Evolutionary conservation across 2,888 invertebrate genomes (phyloP), one percentile per base, ranked within the genome.

Genomic region (Arenicola marina): DNA sequence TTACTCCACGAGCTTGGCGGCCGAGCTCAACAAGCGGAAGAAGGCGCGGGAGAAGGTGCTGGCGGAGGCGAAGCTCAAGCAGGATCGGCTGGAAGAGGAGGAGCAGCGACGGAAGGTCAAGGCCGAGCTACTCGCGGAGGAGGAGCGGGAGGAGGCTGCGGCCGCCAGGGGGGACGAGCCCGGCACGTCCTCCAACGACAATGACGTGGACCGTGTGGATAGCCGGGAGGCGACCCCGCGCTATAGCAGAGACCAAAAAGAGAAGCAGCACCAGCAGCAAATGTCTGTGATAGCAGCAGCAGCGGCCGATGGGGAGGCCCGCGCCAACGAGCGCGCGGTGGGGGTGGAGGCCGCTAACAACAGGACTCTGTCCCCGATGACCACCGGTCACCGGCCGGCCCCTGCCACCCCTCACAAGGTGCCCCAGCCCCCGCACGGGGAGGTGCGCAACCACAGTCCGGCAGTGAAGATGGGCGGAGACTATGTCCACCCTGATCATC

Each of bases 51-150:
- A 79, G 80, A 90, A 45, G n/a, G 43, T 54, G 0, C 33, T 33
- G 34, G 18, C 7, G 89, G 82, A 91, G 91, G 79, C 85, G 85
- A 68, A 86, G n/a, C 21, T 4, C 4, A 26, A 4, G 15, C 15
- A 29, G 21, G 11, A 53, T 11, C 7, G 21, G 21, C 53, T 18
- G 53, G 18, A 48, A 21, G 18, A 48, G 21, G 48, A 11, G 7
- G 48, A 48, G 26, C 18, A 7, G 7, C 18, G 7, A 11, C 15
- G 48, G 15, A 48, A 21, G 7, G n/a, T n/a, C n/a, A n/a, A n/a
- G n/a, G n/a, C n/a, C n/a, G n/a, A n/a, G n/a, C n/a, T n/a, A n/a
- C n/a, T n/a, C n/a, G n/a, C n/a, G n/a, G n/a, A 38, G 15, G 11
- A 38, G 11, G 43, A 15, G 11, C 11, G 15, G 15, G 43, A 38